A percentile compares a stretch with the other conserved stretches of the same genome.
Conservation (phyloP, 2,888 invertebrate species). For the Papilio elwesi region DNA sequence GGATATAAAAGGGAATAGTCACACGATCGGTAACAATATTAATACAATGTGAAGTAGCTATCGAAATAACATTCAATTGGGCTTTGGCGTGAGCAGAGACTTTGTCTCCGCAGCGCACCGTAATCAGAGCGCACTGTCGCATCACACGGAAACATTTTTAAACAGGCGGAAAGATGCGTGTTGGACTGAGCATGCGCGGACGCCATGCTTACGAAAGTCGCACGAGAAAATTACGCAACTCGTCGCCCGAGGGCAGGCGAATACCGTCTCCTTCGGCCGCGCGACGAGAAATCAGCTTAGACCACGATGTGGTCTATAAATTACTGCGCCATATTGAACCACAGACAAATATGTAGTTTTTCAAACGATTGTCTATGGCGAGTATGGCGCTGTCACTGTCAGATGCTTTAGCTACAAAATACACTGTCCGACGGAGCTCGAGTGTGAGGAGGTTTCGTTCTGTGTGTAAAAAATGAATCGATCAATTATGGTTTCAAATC, state of each 20-base stretch:
- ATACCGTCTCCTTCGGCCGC: conserved; percentile 16
- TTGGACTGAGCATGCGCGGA: conserved; percentile 53
- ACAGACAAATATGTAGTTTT: conserved; percentile 28
- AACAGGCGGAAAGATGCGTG: conserved; percentile 45
- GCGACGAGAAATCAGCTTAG: conserved; percentile 36
- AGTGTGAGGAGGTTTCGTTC: background rate
- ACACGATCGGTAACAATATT: conserved; percentile 69
- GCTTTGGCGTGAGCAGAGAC: conserved; percentile 48
- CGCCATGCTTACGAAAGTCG: conserved; percentile 48
- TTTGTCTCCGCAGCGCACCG: conserved; percentile 53
- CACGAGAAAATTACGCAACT: conserved; percentile 42
- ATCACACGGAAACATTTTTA: conserved; percentile 44
- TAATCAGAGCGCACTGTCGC: conserved; percentile 48
- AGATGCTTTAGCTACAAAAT: conserved; percentile 49
- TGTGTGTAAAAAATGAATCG: background rate
- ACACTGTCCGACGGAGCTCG: conserved; percentile 42
- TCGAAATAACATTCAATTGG: conserved; percentile 44
- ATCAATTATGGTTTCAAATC: background rate
- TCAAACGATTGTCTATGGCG: conserved; percentile 24
- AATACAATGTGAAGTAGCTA: conserved; percentile 59
- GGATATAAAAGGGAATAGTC: conserved; percentile 75
- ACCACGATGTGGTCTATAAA: conserved; percentile 32
- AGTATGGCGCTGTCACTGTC: conserved; percentile 49
- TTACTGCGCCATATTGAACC: conserved; percentile 24
- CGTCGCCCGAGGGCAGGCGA: conserved; percentile 26